Percentiles rank a stretch among this genome's conserved stretches.
phyloP scores from a whole-genome alignment of 1,140 invertebrate genomes.

The Apis cerana region DNA sequence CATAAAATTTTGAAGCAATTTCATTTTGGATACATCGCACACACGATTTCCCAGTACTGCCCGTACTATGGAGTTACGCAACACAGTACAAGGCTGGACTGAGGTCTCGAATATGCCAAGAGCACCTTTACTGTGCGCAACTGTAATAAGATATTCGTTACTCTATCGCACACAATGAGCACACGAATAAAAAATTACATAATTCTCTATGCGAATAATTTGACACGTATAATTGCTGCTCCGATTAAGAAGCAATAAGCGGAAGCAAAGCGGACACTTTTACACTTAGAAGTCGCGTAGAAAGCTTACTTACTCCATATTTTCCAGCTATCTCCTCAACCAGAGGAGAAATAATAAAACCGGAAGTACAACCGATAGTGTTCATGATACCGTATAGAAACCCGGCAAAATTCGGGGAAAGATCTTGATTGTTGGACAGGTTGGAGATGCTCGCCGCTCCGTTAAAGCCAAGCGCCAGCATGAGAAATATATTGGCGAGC shows the following conservation, averaged over 20 bases:
- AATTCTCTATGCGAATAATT: conserved; percentile 5
- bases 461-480: conserved; percentile 89
- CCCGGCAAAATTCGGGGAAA: conserved; percentile 90
- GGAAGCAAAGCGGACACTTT: not conserved
- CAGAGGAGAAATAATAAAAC: conserved; percentile 84
- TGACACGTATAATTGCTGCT: not conserved
- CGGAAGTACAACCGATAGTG: conserved; percentile 84
- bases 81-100: conserved; percentile 59
- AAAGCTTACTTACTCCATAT: conserved; percentile 63
- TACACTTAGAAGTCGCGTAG: not conserved
- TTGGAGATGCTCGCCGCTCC: conserved; percentile 91
- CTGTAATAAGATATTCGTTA: conserved; percentile 9
- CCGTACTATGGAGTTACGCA: conserved; percentile 64
- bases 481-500: conserved; percentile 85
- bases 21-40: conserved; percentile 17
- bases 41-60: conserved; percentile 63
- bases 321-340: conserved; percentile 71
- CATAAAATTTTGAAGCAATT: not conserved
- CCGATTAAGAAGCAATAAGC: not conserved
- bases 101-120: conserved; percentile 48
- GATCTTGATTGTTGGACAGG: conserved; percentile 90
- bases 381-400: conserved; percentile 88
- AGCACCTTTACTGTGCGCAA: not conserved
- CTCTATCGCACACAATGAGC: not conserved
- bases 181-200: not conserved